A percentile compares a stretch with the other conserved stretches of the same genome.
phyloP scores from a whole-genome alignment of 2,888 invertebrate species.

The Dynastes grantii region DNA sequence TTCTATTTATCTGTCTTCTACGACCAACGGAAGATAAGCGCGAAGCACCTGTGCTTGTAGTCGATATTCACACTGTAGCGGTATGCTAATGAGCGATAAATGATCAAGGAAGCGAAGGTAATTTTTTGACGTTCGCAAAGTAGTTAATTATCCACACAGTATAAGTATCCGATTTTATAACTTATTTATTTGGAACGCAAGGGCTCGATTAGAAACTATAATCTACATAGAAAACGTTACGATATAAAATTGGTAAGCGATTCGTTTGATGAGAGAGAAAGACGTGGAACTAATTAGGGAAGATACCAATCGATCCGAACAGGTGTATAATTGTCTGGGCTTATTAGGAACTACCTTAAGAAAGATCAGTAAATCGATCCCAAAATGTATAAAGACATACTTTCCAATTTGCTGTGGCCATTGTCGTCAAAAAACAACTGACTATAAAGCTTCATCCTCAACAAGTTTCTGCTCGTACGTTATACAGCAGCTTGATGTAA shows the following conservation, averaged over 20 bases:
- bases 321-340: not conserved
- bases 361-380: too few species aligned
- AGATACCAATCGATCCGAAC: not conserved
- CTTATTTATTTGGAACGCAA: slow-evolving; percentile 1
- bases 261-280: not conserved
- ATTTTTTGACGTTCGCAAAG: slow-evolving; percentile 3
- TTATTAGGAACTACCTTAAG: too few species aligned
- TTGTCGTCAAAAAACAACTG: too few species aligned
- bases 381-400: too few species aligned
- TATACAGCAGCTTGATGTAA: too few species aligned
- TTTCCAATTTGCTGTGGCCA: too few species aligned
- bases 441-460: too few species aligned
- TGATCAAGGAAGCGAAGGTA: slow-evolving; percentile 53
- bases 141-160: slow-evolving; percentile 7
- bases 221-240: not conserved
- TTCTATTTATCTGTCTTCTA: not conserved
- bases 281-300: slow-evolving; percentile 7
- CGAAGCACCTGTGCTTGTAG: slow-evolving; percentile 5
- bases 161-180: not conserved
- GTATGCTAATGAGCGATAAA: slow-evolving; percentile 32
- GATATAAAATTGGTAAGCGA: not conserved
- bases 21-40: not conserved
- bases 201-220: not conserved
- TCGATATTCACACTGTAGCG: slow-evolving; percentile 27
- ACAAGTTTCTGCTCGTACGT: too few species aligned